A percentile compares a stretch with the other conserved stretches of the same genome.
Evolutionary conservation across 2,888 invertebrate genomes (phyloP).

Genomic region (Ernsta delagoae): DNA sequence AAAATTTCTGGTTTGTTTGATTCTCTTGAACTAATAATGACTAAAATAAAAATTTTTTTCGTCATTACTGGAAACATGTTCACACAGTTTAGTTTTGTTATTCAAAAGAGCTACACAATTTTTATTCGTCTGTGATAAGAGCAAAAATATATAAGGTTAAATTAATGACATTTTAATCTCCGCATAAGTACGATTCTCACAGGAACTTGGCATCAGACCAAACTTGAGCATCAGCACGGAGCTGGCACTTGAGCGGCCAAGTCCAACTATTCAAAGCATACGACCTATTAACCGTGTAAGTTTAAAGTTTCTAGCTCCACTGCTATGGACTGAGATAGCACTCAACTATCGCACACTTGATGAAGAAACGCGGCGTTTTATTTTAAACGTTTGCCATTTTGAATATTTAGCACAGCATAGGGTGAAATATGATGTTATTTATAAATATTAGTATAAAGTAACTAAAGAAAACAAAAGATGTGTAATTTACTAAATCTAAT

Average conservation of each 20-base stretch:
- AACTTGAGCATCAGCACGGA: slow-evolving; percentile 13
- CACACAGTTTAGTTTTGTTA: too few species aligned
- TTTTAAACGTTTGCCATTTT: background rate
- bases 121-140: too few species aligned
- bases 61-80: too few species aligned
- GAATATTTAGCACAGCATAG: too few species aligned
- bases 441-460: too few species aligned
- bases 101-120: too few species aligned
- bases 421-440: too few species aligned
- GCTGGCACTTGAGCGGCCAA: slow-evolving; percentile 24
- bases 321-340: slow-evolving; percentile 23
- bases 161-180: background rate
- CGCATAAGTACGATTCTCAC: slow-evolving; percentile 5
- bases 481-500: too few species aligned
- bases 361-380: slow-evolving; percentile 1
- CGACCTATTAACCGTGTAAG: slow-evolving; percentile 35
- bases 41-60: background rate
- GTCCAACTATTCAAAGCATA: slow-evolving; percentile 32
- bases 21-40: background rate
- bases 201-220: slow-evolving; percentile 28
- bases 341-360: background rate
- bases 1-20: background rate
- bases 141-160: background rate
- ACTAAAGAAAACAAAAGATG: too few species aligned
- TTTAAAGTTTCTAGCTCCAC: slow-evolving; percentile 33